Evolutionary conservation across 2,113 vertebrate species (phyloP).

Genomic region (Callaeas wilsoni): DNA sequence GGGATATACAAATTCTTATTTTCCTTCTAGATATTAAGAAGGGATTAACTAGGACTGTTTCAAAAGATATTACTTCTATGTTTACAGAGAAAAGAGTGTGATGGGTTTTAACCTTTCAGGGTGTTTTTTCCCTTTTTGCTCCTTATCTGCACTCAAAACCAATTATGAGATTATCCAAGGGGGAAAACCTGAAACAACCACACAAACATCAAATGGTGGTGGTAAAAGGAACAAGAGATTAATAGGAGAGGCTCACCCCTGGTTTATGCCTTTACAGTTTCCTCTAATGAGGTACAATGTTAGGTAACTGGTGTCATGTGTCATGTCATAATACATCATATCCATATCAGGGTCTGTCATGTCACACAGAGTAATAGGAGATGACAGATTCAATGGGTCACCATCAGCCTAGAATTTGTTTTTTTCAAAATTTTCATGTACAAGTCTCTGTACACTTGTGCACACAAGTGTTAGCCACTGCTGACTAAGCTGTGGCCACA

Average conservation of each 20-base stretch:
- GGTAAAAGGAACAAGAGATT: slow-evolving; percentile 36
- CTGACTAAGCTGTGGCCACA: not conserved
- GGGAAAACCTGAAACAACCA: not conserved
- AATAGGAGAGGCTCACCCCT: not conserved
- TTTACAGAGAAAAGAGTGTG: slow-evolving; percentile 1
- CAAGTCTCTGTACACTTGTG: no score
- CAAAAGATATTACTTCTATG: slow-evolving; percentile 50
- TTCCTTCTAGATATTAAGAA: slow-evolving; percentile 31
- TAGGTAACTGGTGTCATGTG: slow-evolving; percentile 67
- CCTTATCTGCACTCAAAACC: not conserved
- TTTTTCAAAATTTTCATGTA: not conserved
- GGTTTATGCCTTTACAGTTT: not conserved
- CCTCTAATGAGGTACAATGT: slow-evolving; percentile 56
- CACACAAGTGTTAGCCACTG: not conserved
- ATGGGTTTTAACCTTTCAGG: not conserved
- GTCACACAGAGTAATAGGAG: slow-evolving; percentile 45
- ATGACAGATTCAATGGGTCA: slow-evolving; percentile 46
- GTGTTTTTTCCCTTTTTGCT: not conserved
- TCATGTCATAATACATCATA: slow-evolving; percentile 46
- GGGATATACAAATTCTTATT: slow-evolving; percentile 53
- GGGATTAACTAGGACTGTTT: slow-evolving; percentile 33
- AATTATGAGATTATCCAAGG: not conserved
- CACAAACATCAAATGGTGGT: not conserved
- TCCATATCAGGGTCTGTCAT: slow-evolving; percentile 34
- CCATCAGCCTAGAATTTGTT: slow-evolving; percentile 2